phyloP scores from a whole-genome alignment of 2,888 invertebrate species.

The Ommatoiulus sabulosus region DNA sequence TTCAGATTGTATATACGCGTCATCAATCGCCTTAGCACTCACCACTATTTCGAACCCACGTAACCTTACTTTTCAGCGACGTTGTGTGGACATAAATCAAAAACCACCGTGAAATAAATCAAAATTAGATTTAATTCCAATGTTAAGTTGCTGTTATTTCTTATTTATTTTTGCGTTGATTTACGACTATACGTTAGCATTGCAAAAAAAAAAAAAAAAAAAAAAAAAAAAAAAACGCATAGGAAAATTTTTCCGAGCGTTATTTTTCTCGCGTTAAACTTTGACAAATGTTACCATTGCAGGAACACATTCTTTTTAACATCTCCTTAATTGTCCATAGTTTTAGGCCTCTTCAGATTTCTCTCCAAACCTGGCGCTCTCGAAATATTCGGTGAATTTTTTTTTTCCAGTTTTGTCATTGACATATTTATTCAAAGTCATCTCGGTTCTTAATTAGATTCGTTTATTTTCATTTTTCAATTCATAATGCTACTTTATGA shows the following conservation, averaged over 20 bases:
- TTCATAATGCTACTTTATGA: constrained; percentile 7
- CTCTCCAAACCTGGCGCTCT: too few relatives aligned
- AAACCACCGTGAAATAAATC: not conserved
- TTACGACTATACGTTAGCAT: not conserved
- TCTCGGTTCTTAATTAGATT: constrained; percentile 21
- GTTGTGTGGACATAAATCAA: not conserved
- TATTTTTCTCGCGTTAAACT: too few relatives aligned
- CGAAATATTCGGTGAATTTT: not conserved
- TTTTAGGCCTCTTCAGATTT: too few relatives aligned
- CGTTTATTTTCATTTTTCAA: not conserved
- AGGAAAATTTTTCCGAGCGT: too few relatives aligned
- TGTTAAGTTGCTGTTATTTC: not conserved
- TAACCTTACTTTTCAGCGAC: not conserved
- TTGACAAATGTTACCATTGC: too few relatives aligned
- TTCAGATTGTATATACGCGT: too few relatives aligned
- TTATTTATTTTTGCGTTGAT: not conserved
- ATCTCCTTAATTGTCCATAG: too few relatives aligned
- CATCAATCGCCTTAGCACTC: too few relatives aligned
- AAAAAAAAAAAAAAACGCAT: too few relatives aligned
- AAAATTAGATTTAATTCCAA: not conserved
- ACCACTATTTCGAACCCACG: not conserved
- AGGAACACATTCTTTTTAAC: too few relatives aligned
- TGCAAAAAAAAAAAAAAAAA: too few relatives aligned
- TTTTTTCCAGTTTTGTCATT: not conserved
- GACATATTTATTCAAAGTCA: constrained; percentile 40